A percentile compares a stretch with the other conserved stretches of the same genome.
Conservation (phyloP, 1,140 invertebrate genomes). For the Eufriesea mexicana region DNA sequence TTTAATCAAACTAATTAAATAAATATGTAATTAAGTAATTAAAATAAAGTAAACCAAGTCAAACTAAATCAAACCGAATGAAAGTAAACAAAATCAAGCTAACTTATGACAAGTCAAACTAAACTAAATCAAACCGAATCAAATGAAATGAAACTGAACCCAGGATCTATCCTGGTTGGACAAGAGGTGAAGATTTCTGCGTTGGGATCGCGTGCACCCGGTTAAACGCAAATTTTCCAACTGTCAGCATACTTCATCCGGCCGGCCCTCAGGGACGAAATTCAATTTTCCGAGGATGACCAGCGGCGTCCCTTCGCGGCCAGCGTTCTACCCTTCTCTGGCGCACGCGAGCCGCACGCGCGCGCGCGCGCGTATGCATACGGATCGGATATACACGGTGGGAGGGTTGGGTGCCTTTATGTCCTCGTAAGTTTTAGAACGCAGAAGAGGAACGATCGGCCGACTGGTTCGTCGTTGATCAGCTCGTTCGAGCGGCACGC, state of each 20-base stretch:
- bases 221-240: conserved; percentile 74
- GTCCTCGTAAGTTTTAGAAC: conserved; percentile 78
- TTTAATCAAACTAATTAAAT: too few species aligned
- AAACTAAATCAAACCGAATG: too few species aligned
- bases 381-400: conserved; percentile 65
- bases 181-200: background rate
- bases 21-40: too few species aligned
- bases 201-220: conserved; percentile 50
- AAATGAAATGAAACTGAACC: background rate
- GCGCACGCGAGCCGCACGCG: conserved; percentile 7
- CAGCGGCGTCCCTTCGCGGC: conserved; percentile 72
- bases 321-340: conserved; percentile 14
- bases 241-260: conserved; percentile 80
- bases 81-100: too few species aligned
- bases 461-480: conserved; percentile 29
- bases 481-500: background rate
- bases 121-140: too few species aligned
- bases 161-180: background rate
- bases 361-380: conserved; percentile 27
- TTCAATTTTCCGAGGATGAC: conserved; percentile 82
- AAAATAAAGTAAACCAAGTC: too few species aligned
- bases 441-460: conserved; percentile 66
- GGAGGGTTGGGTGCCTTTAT: conserved; percentile 73
- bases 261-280: conserved; percentile 78
- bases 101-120: background rate